phyloP scores from a whole-genome alignment of 53 echinoderm and acorn worm genomes.

The Echinometra lucunter region DNA sequence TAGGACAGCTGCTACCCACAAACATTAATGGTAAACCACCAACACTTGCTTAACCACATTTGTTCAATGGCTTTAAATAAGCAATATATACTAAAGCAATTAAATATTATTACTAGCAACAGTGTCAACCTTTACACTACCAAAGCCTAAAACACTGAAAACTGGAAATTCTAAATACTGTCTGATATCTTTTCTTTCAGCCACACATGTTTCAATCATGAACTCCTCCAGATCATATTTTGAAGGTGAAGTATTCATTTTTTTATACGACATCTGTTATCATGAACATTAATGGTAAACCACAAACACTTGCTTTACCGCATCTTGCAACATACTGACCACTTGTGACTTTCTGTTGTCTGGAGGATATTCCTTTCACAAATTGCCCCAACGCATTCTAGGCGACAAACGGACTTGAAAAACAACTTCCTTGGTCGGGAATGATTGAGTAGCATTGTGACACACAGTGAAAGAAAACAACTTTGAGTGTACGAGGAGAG shows the following conservation, averaged over 20 bases:
- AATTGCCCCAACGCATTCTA: conserved; percentile 39
- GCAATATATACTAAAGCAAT: too few species aligned
- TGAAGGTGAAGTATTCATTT: not conserved
- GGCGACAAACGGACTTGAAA: conserved; percentile 38
- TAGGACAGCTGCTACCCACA: not conserved
- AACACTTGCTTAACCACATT: conserved; percentile 5
- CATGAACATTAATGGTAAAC: not conserved
- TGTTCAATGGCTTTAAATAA: too few species aligned
- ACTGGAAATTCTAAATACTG: too few species aligned
- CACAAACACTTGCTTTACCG: not conserved
- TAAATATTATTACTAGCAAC: too few species aligned
- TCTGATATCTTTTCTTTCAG: too few species aligned
- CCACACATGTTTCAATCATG: too few species aligned
- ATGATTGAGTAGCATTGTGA: conserved; percentile 29
- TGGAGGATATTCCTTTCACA: not conserved
- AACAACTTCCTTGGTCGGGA: conserved; percentile 17
- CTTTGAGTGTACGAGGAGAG: not conserved
- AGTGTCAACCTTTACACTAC: too few species aligned
- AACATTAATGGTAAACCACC: not conserved
- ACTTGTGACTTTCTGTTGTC: conserved; percentile 2
- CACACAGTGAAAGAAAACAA: conserved; percentile 42
- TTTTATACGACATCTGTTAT: not conserved
- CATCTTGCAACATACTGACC: conserved; percentile 5
- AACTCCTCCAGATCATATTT: not conserved
- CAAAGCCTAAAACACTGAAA: too few species aligned